Conservation (phyloP, 2,797 vertebrate genomes). For the Thunnus albacares region DNA sequence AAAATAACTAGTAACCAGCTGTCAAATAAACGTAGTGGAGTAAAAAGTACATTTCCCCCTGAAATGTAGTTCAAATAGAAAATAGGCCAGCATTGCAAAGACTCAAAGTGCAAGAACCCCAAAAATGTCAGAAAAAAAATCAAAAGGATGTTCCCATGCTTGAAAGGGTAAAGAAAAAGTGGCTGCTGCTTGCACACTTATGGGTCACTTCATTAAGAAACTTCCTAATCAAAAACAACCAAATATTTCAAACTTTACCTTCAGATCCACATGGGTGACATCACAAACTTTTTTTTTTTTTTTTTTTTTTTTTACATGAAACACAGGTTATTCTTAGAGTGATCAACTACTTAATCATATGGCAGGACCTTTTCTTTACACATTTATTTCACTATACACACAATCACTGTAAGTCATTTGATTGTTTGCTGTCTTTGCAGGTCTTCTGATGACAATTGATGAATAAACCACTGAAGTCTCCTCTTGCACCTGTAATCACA, state of each 20-base stretch:
- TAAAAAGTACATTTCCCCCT: background rate
- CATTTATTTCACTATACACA: conserved; percentile 72
- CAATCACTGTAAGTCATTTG: conserved; percentile 17
- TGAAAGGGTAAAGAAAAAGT: background rate
- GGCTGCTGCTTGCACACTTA: background rate
- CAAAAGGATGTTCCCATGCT: background rate
- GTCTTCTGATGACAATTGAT: conserved; percentile 46
- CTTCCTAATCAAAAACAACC: too few species aligned
- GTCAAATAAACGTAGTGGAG: background rate
- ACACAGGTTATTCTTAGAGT: background rate
- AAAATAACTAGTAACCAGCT: too few species aligned
- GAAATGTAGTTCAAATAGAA: too few species aligned
- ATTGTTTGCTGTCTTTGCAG: conserved; percentile 13
- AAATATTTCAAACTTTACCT: too few species aligned
- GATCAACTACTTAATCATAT: background rate
- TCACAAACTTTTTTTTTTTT: background rate
- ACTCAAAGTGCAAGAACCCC: too few species aligned
- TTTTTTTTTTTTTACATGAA: background rate
- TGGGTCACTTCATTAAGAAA: background rate
- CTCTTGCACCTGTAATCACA: conserved; percentile 51
- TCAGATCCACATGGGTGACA: background rate
- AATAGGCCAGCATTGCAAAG: too few species aligned
- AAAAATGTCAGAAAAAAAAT: too few species aligned
- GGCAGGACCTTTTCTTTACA: conserved; percentile 14
- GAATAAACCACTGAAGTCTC: conserved; percentile 64